Conservation (phyloP, 2,888 invertebrate species). For the Drosophila mimica region DNA sequence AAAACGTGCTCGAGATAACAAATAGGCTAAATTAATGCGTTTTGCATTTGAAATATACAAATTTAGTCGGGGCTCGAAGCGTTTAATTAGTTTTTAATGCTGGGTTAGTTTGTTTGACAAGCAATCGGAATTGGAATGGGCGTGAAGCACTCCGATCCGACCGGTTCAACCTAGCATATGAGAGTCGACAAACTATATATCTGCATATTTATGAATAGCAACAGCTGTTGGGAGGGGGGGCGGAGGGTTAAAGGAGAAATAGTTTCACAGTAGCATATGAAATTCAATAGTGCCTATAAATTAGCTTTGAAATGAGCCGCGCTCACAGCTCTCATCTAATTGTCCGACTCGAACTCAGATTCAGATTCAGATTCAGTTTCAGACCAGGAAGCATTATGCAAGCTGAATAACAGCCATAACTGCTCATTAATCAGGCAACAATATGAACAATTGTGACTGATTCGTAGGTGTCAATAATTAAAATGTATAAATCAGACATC, state of each 20-base stretch:
- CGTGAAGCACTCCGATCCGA: constrained; percentile 55
- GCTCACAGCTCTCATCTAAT: not conserved
- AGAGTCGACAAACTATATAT: constrained; percentile 3
- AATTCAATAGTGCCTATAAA: constrained; percentile 59
- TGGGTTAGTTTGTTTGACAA: constrained; percentile 78
- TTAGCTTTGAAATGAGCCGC: constrained; percentile 53
- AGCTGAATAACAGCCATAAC: constrained; percentile 16
- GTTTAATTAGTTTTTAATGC: constrained; percentile 79
- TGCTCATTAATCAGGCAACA: constrained; percentile 60
- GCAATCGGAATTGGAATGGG: constrained; percentile 67
- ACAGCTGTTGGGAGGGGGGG: not conserved
- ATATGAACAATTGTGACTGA: constrained; percentile 45
- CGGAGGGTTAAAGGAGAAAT: not conserved
- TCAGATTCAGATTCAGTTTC: not conserved
- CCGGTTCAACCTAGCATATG: constrained; percentile 51
- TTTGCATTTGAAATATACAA: constrained; percentile 59
- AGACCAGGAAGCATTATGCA: constrained; percentile 60
- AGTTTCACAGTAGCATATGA: constrained; percentile 21
- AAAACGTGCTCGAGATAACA: constrained; percentile 71
- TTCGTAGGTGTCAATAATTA: constrained; percentile 78
- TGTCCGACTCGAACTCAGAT: not conserved
- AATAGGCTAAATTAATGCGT: constrained; percentile 71
- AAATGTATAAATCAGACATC: constrained; percentile 69
- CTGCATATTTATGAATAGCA: constrained; percentile 38
- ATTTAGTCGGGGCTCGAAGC: constrained; percentile 44